A percentile compares a stretch with the other conserved stretches of the same genome.
Evolutionary conservation across 1,140 invertebrate genomes (phyloP).

Genomic region (Eumaeus atala): DNA sequence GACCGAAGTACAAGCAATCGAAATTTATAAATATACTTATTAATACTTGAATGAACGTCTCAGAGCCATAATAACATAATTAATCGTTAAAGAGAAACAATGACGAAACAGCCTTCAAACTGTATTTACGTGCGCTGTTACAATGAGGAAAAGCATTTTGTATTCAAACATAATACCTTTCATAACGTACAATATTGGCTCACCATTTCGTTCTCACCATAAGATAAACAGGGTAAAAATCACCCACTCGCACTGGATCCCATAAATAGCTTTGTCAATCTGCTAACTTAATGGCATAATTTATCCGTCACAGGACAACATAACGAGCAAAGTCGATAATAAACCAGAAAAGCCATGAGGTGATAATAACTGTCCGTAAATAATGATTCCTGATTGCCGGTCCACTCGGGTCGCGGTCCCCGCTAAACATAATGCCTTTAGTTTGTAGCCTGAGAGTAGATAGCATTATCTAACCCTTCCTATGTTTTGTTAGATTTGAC

Average conservation of each 20-base stretch:
- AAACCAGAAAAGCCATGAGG: slow-evolving; percentile 69
- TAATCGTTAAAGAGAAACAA: slow-evolving; percentile 7
- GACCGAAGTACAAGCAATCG: slow-evolving; percentile 2
- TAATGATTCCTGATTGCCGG: slow-evolving; percentile 67
- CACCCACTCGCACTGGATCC: slow-evolving; percentile 38
- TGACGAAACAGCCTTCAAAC: not conserved
- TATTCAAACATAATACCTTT: slow-evolving; percentile 10
- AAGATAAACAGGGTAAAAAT: not conserved
- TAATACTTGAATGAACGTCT: slow-evolving; percentile 7
- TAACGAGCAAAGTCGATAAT: slow-evolving; percentile 68
- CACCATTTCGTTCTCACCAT: slow-evolving; percentile 5
- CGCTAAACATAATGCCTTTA: slow-evolving; percentile 36
- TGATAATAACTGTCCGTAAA: slow-evolving; percentile 70
- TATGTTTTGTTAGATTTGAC: slow-evolving; percentile 44
- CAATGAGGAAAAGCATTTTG: slow-evolving; percentile 5
- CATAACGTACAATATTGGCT: slow-evolving; percentile 8
- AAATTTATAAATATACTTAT: slow-evolving; percentile 9
- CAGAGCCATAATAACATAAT: slow-evolving; percentile 4
- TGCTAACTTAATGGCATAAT: slow-evolving; percentile 69
- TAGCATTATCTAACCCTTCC: slow-evolving; percentile 38
- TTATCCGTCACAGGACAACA: slow-evolving; percentile 67
- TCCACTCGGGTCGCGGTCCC: slow-evolving; percentile 39
- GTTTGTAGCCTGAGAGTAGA: slow-evolving; percentile 27
- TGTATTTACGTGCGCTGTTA: not conserved
- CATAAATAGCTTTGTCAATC: slow-evolving; percentile 72